Conservation (phyloP, 2,797 vertebrate species). For the Falco concolor region DNA sequence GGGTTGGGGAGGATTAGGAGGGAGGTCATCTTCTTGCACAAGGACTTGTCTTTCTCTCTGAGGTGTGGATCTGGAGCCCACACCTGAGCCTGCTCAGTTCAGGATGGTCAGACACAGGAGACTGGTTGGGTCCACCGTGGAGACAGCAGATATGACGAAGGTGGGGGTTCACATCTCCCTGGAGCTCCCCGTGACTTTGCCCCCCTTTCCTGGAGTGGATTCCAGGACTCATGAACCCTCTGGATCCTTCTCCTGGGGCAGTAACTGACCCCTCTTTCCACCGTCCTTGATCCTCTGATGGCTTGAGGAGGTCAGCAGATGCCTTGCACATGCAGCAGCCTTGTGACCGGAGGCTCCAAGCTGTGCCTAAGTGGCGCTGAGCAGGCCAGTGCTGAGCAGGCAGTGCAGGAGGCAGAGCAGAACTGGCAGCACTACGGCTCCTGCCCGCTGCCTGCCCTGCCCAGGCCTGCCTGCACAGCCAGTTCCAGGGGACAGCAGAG, state of each 20-base stretch:
- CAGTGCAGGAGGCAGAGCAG: background rate
- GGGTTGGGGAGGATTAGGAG: background rate
- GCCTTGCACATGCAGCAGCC: background rate
- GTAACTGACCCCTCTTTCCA: background rate
- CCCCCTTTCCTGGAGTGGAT: background rate
- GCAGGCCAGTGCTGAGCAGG: background rate
- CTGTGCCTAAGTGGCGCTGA: rapidly evolving
- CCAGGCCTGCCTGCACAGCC: background rate
- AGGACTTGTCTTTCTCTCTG: no score
- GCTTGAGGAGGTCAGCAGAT: background rate
- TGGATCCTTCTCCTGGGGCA: background rate
- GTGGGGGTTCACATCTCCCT: background rate
- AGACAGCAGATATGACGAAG: background rate
- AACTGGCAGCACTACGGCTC: background rate
- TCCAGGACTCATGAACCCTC: background rate
- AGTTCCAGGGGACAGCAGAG: background rate
- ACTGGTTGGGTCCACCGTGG: background rate
- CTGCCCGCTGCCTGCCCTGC: background rate
- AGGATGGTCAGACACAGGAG: background rate
- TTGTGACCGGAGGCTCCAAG: background rate
- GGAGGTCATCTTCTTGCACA: background rate
- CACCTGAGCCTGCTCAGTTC: background rate
- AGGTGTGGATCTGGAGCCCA: background rate
- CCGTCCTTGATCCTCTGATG: background rate
- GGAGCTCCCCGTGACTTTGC: background rate